phyloP scores from a whole-genome alignment of 2,888 invertebrate genomes.

The Drosophila ezoana region DNA sequence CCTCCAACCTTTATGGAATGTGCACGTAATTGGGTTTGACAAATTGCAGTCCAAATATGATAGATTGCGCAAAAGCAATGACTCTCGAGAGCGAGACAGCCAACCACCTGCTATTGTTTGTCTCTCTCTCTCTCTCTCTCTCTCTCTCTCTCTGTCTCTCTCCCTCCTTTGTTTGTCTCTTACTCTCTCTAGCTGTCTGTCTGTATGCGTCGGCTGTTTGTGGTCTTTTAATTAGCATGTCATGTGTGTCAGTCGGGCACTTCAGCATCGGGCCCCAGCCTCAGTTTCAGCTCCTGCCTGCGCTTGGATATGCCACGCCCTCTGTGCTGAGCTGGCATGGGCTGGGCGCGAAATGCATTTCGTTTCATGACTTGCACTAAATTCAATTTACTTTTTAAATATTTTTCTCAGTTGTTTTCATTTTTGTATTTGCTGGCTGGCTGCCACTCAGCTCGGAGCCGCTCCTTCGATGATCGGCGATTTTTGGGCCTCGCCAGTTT shows the following conservation, averaged over 20 bases:
- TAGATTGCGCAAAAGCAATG: conserved; percentile 61
- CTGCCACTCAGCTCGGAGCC: conserved; percentile 74
- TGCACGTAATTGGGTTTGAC: conserved; percentile 74
- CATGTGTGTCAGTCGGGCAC: conserved; percentile 76
- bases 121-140: neutral
- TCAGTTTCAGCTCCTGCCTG: conserved; percentile 36
- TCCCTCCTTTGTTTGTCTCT: conserved; percentile 11
- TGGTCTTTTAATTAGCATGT: conserved; percentile 84
- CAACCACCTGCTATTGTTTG: conserved; percentile 33
- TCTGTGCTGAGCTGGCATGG: conserved; percentile 10
- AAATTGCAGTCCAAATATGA: conserved; percentile 79
- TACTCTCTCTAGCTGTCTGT: conserved; percentile 1
- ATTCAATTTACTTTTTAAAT: conserved; percentile 78
- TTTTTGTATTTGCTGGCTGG: conserved; percentile 48
- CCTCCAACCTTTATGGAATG: conserved; percentile 35
- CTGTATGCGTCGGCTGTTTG: conserved; percentile 68
- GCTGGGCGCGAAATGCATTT: conserved; percentile 71
- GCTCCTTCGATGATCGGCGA: conserved; percentile 79
- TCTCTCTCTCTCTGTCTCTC: conserved; percentile 5
- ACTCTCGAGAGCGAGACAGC: conserved; percentile 10
- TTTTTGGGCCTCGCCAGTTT: conserved; percentile 51
- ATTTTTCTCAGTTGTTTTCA: conserved; percentile 52
- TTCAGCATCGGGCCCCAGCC: conserved; percentile 51
- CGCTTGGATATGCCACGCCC: conserved; percentile 57
- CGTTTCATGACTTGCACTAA: conserved; percentile 77